phyloP scores from a whole-genome alignment of 2,888 invertebrate species.

The Morinoia aosen region DNA sequence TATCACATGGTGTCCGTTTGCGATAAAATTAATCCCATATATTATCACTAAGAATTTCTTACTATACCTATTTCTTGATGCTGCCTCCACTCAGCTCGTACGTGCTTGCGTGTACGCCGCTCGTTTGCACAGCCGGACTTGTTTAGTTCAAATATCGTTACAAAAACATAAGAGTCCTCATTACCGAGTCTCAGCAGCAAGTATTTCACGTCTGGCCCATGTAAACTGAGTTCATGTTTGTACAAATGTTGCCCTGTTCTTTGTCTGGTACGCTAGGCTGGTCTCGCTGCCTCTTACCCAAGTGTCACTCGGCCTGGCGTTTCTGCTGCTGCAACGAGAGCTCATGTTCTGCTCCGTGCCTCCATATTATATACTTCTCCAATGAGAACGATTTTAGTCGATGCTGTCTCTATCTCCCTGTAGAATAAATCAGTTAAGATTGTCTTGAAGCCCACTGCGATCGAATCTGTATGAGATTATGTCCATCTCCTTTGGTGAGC shows the following conservation, averaged over 20 bases:
- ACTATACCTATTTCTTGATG: no score
- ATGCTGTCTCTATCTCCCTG: background rate
- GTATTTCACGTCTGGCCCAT: background rate
- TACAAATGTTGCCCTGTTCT: background rate
- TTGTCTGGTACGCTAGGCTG: background rate
- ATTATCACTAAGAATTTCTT: no score
- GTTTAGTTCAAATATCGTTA: background rate
- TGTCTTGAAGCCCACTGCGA: no score
- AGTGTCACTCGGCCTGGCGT: background rate
- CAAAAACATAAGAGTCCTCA: background rate
- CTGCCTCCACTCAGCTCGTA: no score
- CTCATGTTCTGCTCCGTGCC: background rate
- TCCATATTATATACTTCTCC: background rate
- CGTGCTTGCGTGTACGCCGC: background rate
- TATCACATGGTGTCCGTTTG: background rate
- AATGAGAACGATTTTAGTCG: background rate
- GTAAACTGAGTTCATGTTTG: conserved; percentile 7
- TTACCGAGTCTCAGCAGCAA: background rate
- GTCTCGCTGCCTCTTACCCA: background rate
- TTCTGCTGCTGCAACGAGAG: background rate
- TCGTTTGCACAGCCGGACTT: background rate
- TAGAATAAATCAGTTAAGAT: no score
- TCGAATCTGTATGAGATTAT: no score
- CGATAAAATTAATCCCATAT: background rate
- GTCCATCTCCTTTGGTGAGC: no score